Evolutionary conservation across 1,140 invertebrate species (phyloP).

Genomic region (Caenorhabditis elegans): DNA sequence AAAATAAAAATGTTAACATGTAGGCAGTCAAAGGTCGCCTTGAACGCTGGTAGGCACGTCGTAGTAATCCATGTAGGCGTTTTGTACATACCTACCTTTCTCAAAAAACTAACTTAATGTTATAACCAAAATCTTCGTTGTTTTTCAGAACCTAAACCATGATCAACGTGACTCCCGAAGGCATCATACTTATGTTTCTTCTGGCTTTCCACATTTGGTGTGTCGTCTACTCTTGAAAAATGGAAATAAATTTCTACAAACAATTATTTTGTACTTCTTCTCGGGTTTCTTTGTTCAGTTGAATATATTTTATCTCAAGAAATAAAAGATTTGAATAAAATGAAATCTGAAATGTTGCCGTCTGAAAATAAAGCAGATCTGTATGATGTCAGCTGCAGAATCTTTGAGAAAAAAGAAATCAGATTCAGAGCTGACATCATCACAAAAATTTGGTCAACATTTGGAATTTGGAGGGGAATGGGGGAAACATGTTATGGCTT

Average conservation of each 20-base stretch:
- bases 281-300: no score
- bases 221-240: background rate
- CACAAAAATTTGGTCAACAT: slow-evolving; percentile 19
- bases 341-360: slow-evolving; percentile 20
- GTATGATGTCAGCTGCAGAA: background rate
- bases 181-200: slow-evolving; percentile 6
- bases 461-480: background rate
- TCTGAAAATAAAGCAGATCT: slow-evolving; percentile 32
- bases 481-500: slow-evolving; percentile 12
- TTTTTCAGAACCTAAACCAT: background rate
- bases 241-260: no score
- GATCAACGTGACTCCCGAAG: slow-evolving; percentile 26
- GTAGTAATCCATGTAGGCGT: no score
- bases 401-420: background rate
- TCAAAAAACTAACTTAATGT: no score
- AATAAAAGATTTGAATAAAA: no score
- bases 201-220: slow-evolving; percentile 13
- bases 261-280: no score
- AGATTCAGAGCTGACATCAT: slow-evolving; percentile 18
- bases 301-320: no score
- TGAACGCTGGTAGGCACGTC: no score
- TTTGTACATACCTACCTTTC: no score
- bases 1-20: no score
- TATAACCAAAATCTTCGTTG: no score
- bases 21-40: no score